Conservation (phyloP, 2,113 vertebrate species). For the Phycodurus eques region DNA sequence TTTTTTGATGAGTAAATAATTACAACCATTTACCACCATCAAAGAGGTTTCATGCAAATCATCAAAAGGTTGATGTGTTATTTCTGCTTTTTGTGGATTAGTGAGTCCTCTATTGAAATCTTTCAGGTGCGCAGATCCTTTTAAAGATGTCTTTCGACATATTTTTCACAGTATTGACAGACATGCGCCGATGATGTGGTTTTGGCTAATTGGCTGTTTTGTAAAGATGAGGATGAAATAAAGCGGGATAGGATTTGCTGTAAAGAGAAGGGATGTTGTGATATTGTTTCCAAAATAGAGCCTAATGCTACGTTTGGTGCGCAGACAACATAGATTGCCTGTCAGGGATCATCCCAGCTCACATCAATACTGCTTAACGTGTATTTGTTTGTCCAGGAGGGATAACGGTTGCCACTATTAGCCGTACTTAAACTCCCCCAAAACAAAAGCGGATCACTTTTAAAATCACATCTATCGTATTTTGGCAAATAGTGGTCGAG, state of each 20-base stretch:
- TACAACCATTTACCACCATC: slow-evolving; percentile 38
- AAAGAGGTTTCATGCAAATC: slow-evolving; percentile 28
- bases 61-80: slow-evolving; percentile 17
- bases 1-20: slow-evolving; percentile 51
- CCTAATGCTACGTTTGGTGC: slow-evolving; percentile 48
- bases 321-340: slow-evolving; percentile 57
- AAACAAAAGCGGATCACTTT: no score
- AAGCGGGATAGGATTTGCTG: slow-evolving; percentile 33
- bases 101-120: slow-evolving; percentile 9
- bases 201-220: slow-evolving; percentile 52
- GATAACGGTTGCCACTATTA: slow-evolving; percentile 25
- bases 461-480: background rate
- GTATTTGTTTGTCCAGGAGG: slow-evolving; percentile 32
- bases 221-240: slow-evolving; percentile 40
- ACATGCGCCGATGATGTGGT: slow-evolving; percentile 27
- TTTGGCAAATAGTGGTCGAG: background rate
- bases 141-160: slow-evolving; percentile 6
- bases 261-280: slow-evolving; percentile 20
- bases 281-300: slow-evolving; percentile 53
- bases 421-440: slow-evolving; percentile 16
- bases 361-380: slow-evolving; percentile 45
- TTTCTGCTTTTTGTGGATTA: background rate
- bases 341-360: slow-evolving; percentile 46
- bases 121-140: slow-evolving; percentile 18
- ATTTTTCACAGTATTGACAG: slow-evolving; percentile 30